These are phyloP conservation scores for Recurvirostra avosetta DNA, from an alignment of 2,113 vertebrate genomes.

Conservation along the genomic window DNA sequence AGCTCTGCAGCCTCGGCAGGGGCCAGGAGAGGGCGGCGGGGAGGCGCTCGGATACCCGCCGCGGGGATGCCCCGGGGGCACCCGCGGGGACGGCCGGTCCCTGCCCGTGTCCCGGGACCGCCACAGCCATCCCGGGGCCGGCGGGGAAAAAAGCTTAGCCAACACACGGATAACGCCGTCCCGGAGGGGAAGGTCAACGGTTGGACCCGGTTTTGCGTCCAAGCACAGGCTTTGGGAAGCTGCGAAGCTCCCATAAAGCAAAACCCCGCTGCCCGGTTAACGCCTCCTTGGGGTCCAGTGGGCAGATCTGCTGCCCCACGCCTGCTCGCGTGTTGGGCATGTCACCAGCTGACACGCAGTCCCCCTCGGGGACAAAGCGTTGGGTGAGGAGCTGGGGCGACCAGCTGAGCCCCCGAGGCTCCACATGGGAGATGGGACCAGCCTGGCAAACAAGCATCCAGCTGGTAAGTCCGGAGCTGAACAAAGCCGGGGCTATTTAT, in stretches of 20 bases:
- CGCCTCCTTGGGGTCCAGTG: background rate
- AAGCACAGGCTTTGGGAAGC: background rate
- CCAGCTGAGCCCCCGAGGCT: background rate
- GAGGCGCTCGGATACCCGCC: background rate
- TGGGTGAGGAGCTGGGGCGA: background rate
- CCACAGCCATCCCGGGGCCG: too few relatives aligned
- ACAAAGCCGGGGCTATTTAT: background rate
- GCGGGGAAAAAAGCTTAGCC: background rate
- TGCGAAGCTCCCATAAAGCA: background rate
- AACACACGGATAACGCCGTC: rapidly evolving
- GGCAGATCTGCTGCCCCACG: background rate
- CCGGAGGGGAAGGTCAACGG: background rate
- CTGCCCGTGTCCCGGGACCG: too few relatives aligned
- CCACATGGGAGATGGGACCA: background rate
- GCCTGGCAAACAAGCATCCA: background rate
- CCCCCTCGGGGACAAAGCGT: rapidly evolving
- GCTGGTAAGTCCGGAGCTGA: background rate
- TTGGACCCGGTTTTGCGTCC: background rate
- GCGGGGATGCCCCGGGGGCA: background rate
- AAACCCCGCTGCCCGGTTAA: background rate
- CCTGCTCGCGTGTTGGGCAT: background rate
- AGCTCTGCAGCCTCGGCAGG: background rate
- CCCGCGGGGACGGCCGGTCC: too few relatives aligned
- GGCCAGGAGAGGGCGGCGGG: background rate
- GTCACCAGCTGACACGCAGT: background rate